Evolutionary conservation across 2,797 vertebrate species (phyloP), one percentile per base, ranked within the genome.

Genomic region (Crax fasciolata): DNA sequence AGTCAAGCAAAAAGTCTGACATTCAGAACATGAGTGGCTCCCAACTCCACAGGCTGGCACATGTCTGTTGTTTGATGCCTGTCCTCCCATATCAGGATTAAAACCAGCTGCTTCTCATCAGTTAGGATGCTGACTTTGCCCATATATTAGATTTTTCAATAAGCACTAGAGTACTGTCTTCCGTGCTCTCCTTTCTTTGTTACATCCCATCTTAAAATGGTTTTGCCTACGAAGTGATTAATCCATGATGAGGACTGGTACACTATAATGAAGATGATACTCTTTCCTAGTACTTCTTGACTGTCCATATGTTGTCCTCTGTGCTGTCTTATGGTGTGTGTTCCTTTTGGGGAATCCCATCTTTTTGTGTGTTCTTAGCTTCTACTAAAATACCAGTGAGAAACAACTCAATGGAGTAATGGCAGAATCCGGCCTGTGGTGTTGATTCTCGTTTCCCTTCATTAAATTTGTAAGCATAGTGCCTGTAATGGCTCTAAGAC

Each of bases 291-390:
- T 57, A 32, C 5, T 67, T 6, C 41, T 57, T 84, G 52, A 14
- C 28, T 0, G 0, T 30, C 25, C 2, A 0, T 23, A 21, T 19
- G 3, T 52, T 14, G 16, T 63, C 18, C 24, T 48, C 19, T 44
- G 0, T 27, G 19, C 58, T 78, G 43, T 38, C 25, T 54, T 61
- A 18, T 5, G 28, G 54, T 16, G 15, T 23, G 4, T 28, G 8
- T 35, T 66, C 13, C 21, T 84, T 30, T 65, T 2, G 11, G 2
- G 4, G 17, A 6, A 72, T 3, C 20, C 28, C 11, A 6, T 43
- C 28, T 81, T 71, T 87, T 68, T 17, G 9, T 58, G 24, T 19
- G 24, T 20, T 79, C 48, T 73, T 49, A 55, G 59, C 55, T 90
- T 32, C 41, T 78, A 11, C 30, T 78, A 21, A 14, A 52, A 3